Evolutionary conservation across 2,113 vertebrate genomes (phyloP).

Genomic region (Aleadryas rufinucha): DNA sequence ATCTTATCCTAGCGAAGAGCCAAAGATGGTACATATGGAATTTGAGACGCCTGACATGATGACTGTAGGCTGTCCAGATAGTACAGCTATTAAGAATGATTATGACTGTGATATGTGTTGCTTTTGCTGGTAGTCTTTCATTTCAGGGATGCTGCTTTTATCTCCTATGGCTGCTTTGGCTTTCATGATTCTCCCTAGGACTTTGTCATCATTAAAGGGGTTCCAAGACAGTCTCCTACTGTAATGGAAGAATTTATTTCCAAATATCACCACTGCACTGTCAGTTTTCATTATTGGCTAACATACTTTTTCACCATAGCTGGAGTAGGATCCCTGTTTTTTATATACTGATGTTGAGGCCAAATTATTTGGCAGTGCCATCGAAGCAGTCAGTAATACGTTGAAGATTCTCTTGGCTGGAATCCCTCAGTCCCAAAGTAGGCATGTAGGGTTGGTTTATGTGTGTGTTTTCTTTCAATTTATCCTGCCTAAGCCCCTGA

Average conservation of each 20-base stretch:
- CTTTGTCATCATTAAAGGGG: background rate
- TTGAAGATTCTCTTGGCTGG: background rate
- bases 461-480: background rate
- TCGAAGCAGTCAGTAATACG: background rate
- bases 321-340: background rate
- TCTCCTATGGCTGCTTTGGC: background rate
- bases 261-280: background rate
- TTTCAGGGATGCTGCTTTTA: background rate
- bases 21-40: background rate
- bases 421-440: background rate
- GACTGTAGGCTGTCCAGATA: background rate
- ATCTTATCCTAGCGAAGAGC: background rate
- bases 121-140: background rate
- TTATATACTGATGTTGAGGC: background rate
- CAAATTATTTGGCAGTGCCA: conserved; percentile 3
- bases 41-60: background rate
- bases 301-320: background rate
- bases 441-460: background rate
- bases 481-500: background rate
- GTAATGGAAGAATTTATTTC: background rate
- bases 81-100: background rate
- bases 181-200: background rate
- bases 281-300: background rate
- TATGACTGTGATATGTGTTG: background rate
- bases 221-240: background rate